Base-by-base conservation (phyloP, 1,140 invertebrate species). In the Orchesella cincta region DNA sequence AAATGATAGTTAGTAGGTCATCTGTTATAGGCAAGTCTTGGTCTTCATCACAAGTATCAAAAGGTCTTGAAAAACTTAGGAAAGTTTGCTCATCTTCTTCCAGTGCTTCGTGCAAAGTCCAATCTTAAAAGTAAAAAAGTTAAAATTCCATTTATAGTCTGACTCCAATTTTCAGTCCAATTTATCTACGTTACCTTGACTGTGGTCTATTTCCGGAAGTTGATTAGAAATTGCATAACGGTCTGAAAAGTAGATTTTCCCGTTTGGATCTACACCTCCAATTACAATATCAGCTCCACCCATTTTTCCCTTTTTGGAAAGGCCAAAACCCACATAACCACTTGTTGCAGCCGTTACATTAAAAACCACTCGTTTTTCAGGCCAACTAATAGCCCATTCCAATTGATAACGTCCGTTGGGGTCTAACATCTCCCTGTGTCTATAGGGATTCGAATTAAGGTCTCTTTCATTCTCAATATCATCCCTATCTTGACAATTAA, bases 101-200 rank as follows among this genome's bases (percentile, higher is more conserved):
- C 14, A 1, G 33, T 8, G 3, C 26, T 14, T 26, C 2, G 29
- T 31, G 62, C 1, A 67, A 29, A 81, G 88, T 87, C 84, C 90
- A 91, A 85, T 92, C 90, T n/a, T n/a, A n/a, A n/a, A n/a, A n/a
- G n/a, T n/a, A n/a, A n/a, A n/a, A n/a, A n/a, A n/a, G n/a, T n/a
- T n/a, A n/a, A n/a, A n/a, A n/a, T n/a, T n/a, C n/a, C n/a, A n/a
- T n/a, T n/a, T n/a, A n/a, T n/a, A n/a, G n/a, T n/a, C n/a, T 39
- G 18, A 51, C 8, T 57, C n/a, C 2, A 80, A 46, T 20, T n/a
- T 71, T 76, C 79, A 80, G 57, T 80, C 73, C n/a, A n/a, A n/a
- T n/a, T n/a, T n/a, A n/a, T n/a, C n/a, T n/a, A n/a, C n/a, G n/a
- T n/a, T n/a, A n/a, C n/a, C n/a, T 57, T 75, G 62, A 0, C 57